A percentile compares a stretch with the other conserved stretches of the same genome.
phyloP scores from a whole-genome alignment of 2,797 vertebrate species.

The Clarias laeviceps region DNA sequence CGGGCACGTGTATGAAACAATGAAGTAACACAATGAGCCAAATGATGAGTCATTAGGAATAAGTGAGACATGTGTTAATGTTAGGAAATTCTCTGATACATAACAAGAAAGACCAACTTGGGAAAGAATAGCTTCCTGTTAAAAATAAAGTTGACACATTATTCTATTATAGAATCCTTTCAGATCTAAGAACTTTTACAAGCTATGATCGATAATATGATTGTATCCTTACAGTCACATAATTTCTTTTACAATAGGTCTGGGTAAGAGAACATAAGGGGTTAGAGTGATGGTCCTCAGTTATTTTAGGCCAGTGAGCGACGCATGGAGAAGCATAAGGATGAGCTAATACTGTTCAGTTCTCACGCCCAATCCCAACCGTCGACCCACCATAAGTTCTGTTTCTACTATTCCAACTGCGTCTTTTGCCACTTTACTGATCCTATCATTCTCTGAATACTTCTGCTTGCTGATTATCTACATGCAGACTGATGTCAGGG shows the following conservation, averaged over 20 bases:
- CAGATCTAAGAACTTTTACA: constrained; percentile 42
- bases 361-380: constrained; percentile 42
- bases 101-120: constrained; percentile 19
- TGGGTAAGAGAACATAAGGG: constrained; percentile 25
- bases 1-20: background rate
- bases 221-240: constrained; percentile 49
- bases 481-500: constrained; percentile 39
- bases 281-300: constrained; percentile 40
- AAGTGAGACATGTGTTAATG: constrained; percentile 29
- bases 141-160: constrained; percentile 39
- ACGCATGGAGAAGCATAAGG: constrained; percentile 36
- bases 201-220: constrained; percentile 4
- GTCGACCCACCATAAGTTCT: constrained; percentile 25
- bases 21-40: constrained; percentile 18
- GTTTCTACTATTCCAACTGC: background rate
- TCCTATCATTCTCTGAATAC: background rate
- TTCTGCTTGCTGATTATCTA: background rate
- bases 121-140: constrained; percentile 62
- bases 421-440: background rate
- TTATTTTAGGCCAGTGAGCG: constrained; percentile 53
- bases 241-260: constrained; percentile 58
- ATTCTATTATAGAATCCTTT: constrained; percentile 28
- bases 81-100: constrained; percentile 20
- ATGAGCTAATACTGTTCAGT: constrained; percentile 69
- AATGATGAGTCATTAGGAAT: constrained; percentile 38